Evolutionary conservation across 2,888 invertebrate genomes (phyloP).

Genomic region (Desoria tigrina): DNA sequence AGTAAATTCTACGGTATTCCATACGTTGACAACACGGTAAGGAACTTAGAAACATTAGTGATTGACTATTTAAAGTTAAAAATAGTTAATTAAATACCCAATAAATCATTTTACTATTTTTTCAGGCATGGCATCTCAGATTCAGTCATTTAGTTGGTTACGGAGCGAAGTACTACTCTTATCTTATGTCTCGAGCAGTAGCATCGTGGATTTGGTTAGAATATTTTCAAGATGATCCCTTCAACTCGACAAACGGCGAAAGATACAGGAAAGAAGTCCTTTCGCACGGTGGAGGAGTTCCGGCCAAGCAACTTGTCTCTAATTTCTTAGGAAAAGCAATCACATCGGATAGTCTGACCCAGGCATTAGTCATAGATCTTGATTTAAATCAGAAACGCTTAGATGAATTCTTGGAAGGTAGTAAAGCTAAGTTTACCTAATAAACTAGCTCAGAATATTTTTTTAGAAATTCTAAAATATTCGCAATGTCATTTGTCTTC

Average conservation of each 20-base stretch:
- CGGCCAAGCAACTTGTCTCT: slow-evolving; percentile 74
- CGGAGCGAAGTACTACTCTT: slow-evolving; percentile 98
- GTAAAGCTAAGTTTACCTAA: slow-evolving; percentile 16
- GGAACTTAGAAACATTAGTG: slow-evolving; percentile 24
- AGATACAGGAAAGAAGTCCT: slow-evolving; percentile 74
- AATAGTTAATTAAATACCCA: not conserved
- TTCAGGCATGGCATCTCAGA: slow-evolving; percentile 87
- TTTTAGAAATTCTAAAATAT: not conserved
- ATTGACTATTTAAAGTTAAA: not conserved
- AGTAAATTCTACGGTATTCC: slow-evolving; percentile 81
- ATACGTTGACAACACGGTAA: slow-evolving; percentile 80
- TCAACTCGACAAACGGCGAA: slow-evolving; percentile 75
- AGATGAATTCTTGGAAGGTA: slow-evolving; percentile 35
- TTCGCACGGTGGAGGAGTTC: slow-evolving; percentile 83
- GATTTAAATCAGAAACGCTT: slow-evolving; percentile 52
- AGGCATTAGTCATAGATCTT: slow-evolving; percentile 67
- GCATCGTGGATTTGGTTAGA: slow-evolving; percentile 91
- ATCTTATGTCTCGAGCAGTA: slow-evolving; percentile 89
- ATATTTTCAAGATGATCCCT: slow-evolving; percentile 77
- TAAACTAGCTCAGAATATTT: not conserved
- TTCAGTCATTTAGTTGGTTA: slow-evolving; percentile 97
- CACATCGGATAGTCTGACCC: slow-evolving; percentile 73
- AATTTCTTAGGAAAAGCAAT: slow-evolving; percentile 77
- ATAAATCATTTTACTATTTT: slow-evolving; percentile 5
- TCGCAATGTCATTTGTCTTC: no score